These are phyloP conservation scores for Sander vitreus DNA, from an alignment of 2,113 vertebrate species.

Conservation along the genomic window DNA sequence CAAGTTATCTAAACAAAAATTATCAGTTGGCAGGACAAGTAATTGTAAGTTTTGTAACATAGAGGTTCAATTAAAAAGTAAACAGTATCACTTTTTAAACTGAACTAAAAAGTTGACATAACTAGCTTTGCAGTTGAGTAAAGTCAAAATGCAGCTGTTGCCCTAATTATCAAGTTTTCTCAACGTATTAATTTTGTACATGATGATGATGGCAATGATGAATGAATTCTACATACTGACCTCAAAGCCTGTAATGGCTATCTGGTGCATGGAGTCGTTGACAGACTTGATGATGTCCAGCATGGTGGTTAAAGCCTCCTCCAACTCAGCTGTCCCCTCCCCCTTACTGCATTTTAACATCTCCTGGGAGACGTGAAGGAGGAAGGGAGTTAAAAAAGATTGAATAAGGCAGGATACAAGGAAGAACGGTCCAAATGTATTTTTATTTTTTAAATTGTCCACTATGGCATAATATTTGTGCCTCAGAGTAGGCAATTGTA, in stretches of 20 bases:
- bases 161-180: neutral
- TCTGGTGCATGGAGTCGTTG: slow-evolving; percentile 96
- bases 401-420: neutral
- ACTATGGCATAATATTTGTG: too few relatives aligned
- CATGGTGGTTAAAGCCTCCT: slow-evolving; percentile 91
- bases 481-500: too few relatives aligned
- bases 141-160: too few relatives aligned
- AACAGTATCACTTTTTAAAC: neutral
- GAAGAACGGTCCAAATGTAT: neutral
- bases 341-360: slow-evolving; percentile 94
- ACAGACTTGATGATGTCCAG: slow-evolving; percentile 93
- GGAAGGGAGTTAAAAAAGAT: neutral
- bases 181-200: neutral
- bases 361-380: slow-evolving; percentile 80
- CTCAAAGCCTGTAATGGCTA: slow-evolving; percentile 94
- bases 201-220: neutral
- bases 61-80: neutral
- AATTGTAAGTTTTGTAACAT: neutral
- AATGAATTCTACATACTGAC: slow-evolving; percentile 61
- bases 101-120: neutral
- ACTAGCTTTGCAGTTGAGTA: neutral
- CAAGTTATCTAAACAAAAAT: neutral
- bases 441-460: too few relatives aligned
- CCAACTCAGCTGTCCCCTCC: slow-evolving; percentile 88
- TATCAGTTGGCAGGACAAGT: neutral